Evolutionary conservation across 2,888 invertebrate species (phyloP), one percentile per base, ranked within the genome.

Genomic region (Chalcis sispes): DNA sequence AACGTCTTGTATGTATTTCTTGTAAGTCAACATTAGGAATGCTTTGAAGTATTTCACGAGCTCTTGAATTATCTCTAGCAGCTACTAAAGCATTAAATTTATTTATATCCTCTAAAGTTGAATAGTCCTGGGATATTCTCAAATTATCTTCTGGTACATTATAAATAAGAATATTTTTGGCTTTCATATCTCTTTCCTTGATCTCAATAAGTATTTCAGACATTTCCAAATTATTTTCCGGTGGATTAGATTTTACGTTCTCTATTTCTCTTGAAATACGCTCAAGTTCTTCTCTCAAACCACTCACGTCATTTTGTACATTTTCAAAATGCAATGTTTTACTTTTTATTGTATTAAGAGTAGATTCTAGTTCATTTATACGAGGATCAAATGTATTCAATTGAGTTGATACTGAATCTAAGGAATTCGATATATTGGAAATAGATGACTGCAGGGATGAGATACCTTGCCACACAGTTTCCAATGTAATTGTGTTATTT

Each of bases 141-240:
- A 75, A 54, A 59, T 78, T 75, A 36, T 78, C 77, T 27, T 78
- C 77, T 18, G 69, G 69, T 32, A 78, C 77, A 46, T 75, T 75
- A 18, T 78, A 72, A 2, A 78, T 78, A 0, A 75, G 27, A 29
- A 78, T 42, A 40, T 78, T 78, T 20, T n/a, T 71, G 0, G 77
- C 75, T 52, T 72, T 78, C 8, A 64, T 72, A 10, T 75, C 77
- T 46, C 77, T 48, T 4, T 71, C 71, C 15, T 59, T 75, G 0
- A 78, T 52, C 20, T 78, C 77, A 1, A 7, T n/a, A 29, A 75
- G 36, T 10, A 78, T 69, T 48, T 58, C 18, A 29, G 72, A 67
- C 1, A 78, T 32, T 13, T 69, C 56, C 0, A 69, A 1, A 18
- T 29, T 40, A 15, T 69, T 50, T 1, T 71, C 52, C 1, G n/a